A percentile compares a stretch with the other conserved stretches of the same genome.
Evolutionary conservation across 2,113 vertebrate species (phyloP).

Genomic region (Scatophagus argus): DNA sequence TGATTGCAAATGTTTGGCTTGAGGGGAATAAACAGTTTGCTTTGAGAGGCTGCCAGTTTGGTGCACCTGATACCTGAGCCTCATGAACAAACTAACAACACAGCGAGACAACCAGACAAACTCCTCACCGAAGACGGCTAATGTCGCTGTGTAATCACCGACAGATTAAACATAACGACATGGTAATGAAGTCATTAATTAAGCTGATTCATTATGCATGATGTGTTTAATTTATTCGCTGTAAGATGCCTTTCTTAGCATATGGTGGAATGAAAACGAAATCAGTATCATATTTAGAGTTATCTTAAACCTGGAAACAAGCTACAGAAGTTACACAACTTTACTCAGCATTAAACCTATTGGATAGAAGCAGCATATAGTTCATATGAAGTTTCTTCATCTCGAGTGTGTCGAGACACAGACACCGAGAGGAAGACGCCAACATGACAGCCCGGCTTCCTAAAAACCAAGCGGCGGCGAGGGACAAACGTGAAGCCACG

Average conservation of each 20-base stretch:
- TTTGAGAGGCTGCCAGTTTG: constrained; percentile 21
- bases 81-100: neutral
- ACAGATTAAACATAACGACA: neutral
- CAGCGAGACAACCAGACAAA: neutral
- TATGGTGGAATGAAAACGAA: neutral
- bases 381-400: neutral
- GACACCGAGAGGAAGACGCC: neutral
- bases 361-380: neutral
- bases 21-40: constrained; percentile 17
- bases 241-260: neutral
- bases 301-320: neutral
- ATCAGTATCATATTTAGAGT: neutral
- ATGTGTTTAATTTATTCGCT: neutral
- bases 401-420: neutral
- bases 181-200: neutral
- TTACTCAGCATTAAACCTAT: neutral
- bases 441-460: neutral
- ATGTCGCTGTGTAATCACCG: neutral
- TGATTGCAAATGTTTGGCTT: neutral
- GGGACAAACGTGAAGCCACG: neutral
- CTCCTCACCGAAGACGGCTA: neutral
- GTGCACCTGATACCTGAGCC: neutral
- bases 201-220: neutral
- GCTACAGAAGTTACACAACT: neutral
- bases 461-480: neutral